Percentiles rank a stretch among this genome's conserved stretches.
Evolutionary conservation across 2,797 vertebrate genomes (phyloP).

Genomic region (Gila robusta): DNA sequence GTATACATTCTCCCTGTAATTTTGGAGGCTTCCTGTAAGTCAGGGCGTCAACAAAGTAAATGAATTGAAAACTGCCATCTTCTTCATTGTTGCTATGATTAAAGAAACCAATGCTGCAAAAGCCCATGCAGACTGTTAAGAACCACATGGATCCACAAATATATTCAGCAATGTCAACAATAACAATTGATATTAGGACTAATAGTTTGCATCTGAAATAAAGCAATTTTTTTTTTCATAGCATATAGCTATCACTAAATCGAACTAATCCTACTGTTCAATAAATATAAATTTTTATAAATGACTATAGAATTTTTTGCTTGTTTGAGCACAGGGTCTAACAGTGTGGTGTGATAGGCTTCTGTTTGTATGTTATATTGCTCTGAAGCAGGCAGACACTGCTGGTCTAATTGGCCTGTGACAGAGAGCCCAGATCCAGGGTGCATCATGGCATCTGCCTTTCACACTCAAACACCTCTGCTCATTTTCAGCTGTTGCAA

Average conservation of each 20-base stretch:
- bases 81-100: slow-evolving; percentile 70
- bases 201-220: slow-evolving; percentile 7
- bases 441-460: slow-evolving; percentile 62
- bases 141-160: slow-evolving; percentile 29
- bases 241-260: neutral
- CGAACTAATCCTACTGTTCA: neutral
- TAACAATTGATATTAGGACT: slow-evolving; percentile 10
- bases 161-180: slow-evolving; percentile 3
- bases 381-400: slow-evolving; percentile 74
- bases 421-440: slow-evolving; percentile 65
- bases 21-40: slow-evolving; percentile 76
- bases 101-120: slow-evolving; percentile 52
- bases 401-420: slow-evolving; percentile 77
- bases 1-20: slow-evolving; percentile 77
- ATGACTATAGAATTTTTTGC: slow-evolving; percentile 21
- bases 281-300: neutral
- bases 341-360: slow-evolving; percentile 77
- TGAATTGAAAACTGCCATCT: slow-evolving; percentile 71
- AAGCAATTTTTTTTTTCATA: neutral
- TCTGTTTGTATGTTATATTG: slow-evolving; percentile 75
- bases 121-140: slow-evolving; percentile 38
- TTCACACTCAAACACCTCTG: neutral
- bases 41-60: slow-evolving; percentile 74
- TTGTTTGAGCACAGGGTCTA: slow-evolving; percentile 73
- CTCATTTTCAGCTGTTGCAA: slow-evolving; percentile 23